Evolutionary conservation across 2,113 vertebrate species (phyloP), one percentile per base, ranked within the genome.

Genomic region (Pipa parva): DNA sequence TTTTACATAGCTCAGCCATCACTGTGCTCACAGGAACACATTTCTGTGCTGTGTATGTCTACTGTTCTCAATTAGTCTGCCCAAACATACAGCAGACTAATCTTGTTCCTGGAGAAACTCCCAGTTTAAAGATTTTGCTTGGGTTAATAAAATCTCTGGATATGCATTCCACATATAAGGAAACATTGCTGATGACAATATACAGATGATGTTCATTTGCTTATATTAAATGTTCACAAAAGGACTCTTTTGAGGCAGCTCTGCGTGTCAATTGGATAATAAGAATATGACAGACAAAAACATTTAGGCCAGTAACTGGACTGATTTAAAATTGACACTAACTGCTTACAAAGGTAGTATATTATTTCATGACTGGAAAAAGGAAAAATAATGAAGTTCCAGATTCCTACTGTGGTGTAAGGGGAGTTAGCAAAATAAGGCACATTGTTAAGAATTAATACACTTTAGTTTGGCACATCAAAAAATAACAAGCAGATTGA

Each of bases 131-230:
- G 78, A 76, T 77, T 79, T 81, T 77, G 75, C 73, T 73, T 63
- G 70, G 59, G 71, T 78, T 81, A 79, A 79, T 84, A 82, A 81
- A 84, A 82, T 69, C 72, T 68, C 73, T 76, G 76, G 78, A 80
- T 78, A 76, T 76, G 78, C 77, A 79, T 82, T 79, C 48, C 52
- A 48, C 15, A 58, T 24, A 70, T 70, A 81, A 81, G 80, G 81
- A 80, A 76, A 76, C 2, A 48, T 77, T 78, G 76, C 64, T 73
- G 79, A 79, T 77, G 81, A 75, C 75, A 79, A 74, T 82, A 82
- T 81, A 84, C 80, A 84, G 79, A 81, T 81, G 72, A 80, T 76
- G 78, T 75, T 81, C 68, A 74, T 81, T 75, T 72, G 1, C 68
- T 77, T 77, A 75, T 79, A 79, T 67, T 72, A 54, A 74, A 72